Percentiles rank a stretch among this genome's conserved stretches.
These are phyloP conservation scores for Mycetomoellerius zeteki DNA, from an alignment of 1,140 invertebrate species.

Conservation along the genomic window DNA sequence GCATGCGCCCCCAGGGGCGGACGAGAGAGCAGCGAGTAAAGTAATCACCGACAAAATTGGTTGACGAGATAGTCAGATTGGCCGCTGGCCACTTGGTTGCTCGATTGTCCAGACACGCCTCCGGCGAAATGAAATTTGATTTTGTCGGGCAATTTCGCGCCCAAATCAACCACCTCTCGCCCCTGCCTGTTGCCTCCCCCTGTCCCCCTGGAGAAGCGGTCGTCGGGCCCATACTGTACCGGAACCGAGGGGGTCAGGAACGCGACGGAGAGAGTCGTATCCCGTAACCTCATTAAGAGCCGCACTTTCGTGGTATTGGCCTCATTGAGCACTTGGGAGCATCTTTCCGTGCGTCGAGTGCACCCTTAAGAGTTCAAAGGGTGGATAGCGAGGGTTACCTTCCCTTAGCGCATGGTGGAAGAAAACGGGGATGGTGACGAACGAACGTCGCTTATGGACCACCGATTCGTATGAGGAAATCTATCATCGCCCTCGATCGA, in stretches of 20 bases:
- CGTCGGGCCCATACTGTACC: conserved; percentile 45
- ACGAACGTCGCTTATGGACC: conserved; percentile 31
- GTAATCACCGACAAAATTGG: conserved; percentile 86
- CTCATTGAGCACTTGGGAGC: conserved; percentile 80
- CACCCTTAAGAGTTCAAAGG: conserved; percentile 77
- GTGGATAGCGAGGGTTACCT: conserved; percentile 45
- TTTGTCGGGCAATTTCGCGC: conserved; percentile 86
- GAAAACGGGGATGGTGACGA: conserved; percentile 49
- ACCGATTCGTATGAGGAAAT: conserved; percentile 48
- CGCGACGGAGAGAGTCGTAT: conserved; percentile 46
- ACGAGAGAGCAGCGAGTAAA: conserved; percentile 69
- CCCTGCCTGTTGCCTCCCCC: not conserved
- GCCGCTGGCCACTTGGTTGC: conserved; percentile 84
- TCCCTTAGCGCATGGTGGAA: not conserved
- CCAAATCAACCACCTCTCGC: conserved; percentile 81
- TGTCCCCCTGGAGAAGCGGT: conserved; percentile 9
- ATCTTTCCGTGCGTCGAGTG: conserved; percentile 79
- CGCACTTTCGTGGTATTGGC: conserved; percentile 83
- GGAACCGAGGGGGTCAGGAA: conserved; percentile 37
- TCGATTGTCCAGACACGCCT: conserved; percentile 87
- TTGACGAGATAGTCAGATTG: conserved; percentile 85
- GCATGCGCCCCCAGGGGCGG: conserved; percentile 21
- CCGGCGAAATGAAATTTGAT: conserved; percentile 87
- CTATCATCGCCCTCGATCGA: not conserved
- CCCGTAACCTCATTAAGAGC: conserved; percentile 84